Evolutionary conservation across 1,140 invertebrate genomes (phyloP), one percentile per base, ranked within the genome.

Genomic region (Brachionus rotundiformis): DNA sequence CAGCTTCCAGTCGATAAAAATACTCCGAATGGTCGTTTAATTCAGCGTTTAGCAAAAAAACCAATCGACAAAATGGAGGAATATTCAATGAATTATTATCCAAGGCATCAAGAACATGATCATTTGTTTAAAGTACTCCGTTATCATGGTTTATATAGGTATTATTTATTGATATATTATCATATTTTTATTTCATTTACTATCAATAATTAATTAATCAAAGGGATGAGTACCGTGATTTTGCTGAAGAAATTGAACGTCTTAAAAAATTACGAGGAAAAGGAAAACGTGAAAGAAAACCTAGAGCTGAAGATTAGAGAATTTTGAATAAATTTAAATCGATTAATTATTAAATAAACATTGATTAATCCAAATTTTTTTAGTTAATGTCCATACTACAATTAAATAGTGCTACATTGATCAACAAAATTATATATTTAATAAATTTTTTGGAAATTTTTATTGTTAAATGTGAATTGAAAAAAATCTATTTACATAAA

Each of bases 51-150:
- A 33, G 59, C 47, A 3, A 19, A 59, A 79, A 79, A 79, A 31
- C 76, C 76, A 41, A 79, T 79, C 13, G 25, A 79, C 7, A 54
- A 79, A 79, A 79, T 79, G 16, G 76, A 79, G 10, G 47, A 79
- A 25, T 79, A 59, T 39, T 79, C 76, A 6, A 79, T 79, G 76
- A 79, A 79, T 39, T 79, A 79, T 63, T 79, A 79, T 61, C 76
- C 76, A 19, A 36, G 76, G 8, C 76, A 79, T 13, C 76, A 79
- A 41, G 76, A 79, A 13, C 16, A 59, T 59, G 76, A 79, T 39
- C 76, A 79, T 27, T 79, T 79, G 49, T 79, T 79, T 27, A 79
- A 79, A 41, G 47, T 59, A 0, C 47, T 79, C 11, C 76, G 76
- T 1, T 59, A 59, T 19, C 76, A 79, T 63, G 76, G 76, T n/a